Evolutionary conservation across 2,113 vertebrate genomes (phyloP), one percentile per base, ranked within the genome.

Genomic region (Lepidothrix coronata): DNA sequence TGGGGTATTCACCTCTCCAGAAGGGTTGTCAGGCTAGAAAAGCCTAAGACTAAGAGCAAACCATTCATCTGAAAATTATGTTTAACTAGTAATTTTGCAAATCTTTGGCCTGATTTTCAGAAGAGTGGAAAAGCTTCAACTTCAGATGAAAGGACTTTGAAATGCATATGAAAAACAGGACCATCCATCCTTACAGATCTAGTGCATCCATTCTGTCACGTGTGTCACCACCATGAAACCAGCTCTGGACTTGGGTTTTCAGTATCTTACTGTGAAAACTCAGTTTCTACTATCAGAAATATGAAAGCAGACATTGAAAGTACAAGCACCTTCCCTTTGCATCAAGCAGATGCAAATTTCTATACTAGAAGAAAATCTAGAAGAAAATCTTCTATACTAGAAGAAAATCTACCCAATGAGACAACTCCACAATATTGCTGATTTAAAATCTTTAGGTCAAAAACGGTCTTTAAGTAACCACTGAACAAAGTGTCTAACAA

Each of bases 21-120:
- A 85, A 57, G 8, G 4, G 5, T 16, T 67, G 11, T 44, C n/a
- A 51, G 44, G 35, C 7, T 37, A 37, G n/a, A 59, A 59, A n/a
- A 59, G n/a, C 14, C 23, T 59, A 59, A 55, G 24, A 78, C 25
- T 11, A 76, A 61, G 24, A 75, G 11, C 8, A 82, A 77, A 67
- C 5, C 0, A 0, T 33, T 55, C 25, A 58, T 58, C 21, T 62
- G 74, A 63, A 88, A 87, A n/a, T 0, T 0, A 12, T 6, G 3
- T 62, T 61, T 78, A 68, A 55, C 23, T 22, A 61, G 22, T 21
- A 76, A 68, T 20, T 74, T 58, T 4, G 24, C 7, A 33, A 48
- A 68, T 23, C 41, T 52, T 37, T 39, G 8, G 8, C 18, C 62
- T 43, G 13, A 58, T 70, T 91, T 72, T 83, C 21, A 14, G 27